These are phyloP conservation scores for Choreutis nemorana DNA, from an alignment of 2,888 invertebrate species.

Conservation along the genomic window DNA sequence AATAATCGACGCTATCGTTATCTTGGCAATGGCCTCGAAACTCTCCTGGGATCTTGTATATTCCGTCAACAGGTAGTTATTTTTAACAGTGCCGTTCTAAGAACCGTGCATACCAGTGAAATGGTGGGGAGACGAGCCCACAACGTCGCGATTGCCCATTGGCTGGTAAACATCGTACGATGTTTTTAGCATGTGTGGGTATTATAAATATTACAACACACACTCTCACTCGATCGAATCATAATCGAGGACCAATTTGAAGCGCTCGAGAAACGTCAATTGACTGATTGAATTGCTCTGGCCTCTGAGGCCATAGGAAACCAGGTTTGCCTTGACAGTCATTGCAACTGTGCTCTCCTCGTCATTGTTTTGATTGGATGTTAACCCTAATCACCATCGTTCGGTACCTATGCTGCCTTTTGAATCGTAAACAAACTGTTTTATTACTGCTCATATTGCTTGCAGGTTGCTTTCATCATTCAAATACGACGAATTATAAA, in stretches of 20 bases:
- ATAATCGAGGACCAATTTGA: slow-evolving; percentile 49
- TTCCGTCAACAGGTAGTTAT: slow-evolving; percentile 53
- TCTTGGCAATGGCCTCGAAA: slow-evolving; percentile 44
- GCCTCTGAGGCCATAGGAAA: slow-evolving; percentile 55
- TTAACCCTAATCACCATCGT: slow-evolving; percentile 16
- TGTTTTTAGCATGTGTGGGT: slow-evolving; percentile 43
- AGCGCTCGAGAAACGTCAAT: slow-evolving; percentile 31
- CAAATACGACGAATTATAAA: too few relatives aligned
- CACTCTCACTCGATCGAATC: slow-evolving; percentile 33
- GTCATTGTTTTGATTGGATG: slow-evolving; percentile 18
- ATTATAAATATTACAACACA: slow-evolving; percentile 25
- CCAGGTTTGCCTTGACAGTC: slow-evolving; percentile 38
- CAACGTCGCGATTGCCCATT: slow-evolving; percentile 37
- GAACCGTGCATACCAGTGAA: slow-evolving; percentile 48
- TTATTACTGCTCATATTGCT: neutral
- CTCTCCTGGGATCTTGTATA: slow-evolving; percentile 26
- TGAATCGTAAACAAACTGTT: neutral
- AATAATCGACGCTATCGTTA: too few relatives aligned
- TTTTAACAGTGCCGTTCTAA: slow-evolving; percentile 58
- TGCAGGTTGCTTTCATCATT: too few relatives aligned
- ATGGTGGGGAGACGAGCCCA: slow-evolving; percentile 63
- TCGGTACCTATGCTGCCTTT: neutral
- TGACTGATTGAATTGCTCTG: slow-evolving; percentile 46
- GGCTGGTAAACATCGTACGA: slow-evolving; percentile 55
- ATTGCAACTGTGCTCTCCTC: slow-evolving; percentile 21